Base-by-base conservation (phyloP, 2,797 vertebrate genomes). In the Nothura maculosa region DNA sequence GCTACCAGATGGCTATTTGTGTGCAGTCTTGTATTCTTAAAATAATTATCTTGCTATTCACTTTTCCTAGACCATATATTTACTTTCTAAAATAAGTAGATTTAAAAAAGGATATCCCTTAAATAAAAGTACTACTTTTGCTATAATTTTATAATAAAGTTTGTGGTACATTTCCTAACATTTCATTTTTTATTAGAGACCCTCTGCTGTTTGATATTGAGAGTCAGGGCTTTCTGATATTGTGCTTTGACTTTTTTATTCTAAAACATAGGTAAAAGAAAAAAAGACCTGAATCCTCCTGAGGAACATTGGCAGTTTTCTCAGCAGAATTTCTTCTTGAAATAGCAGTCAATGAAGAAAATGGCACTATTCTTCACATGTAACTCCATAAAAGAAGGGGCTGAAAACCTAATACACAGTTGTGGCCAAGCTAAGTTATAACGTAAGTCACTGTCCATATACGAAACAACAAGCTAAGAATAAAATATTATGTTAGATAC, bases 311-410 rank as follows among this genome's bases (percentile, higher is more conserved):
- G 57, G 62, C 21, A n/a, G 55, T 80, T 73, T 70, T 72, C 22
- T 34, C 15, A 64, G 34, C 8, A 5, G 19, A 27, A 90, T 50
- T 72, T 85, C 38, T 66, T 63, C 38, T 80, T 40, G 43, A 42
- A 90, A 68, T 10, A 52, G 13, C 27, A 81, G n/a, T 7, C 30
- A 77, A 57, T 28, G 28, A 62, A 84, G 32, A 79, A 85, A 94
- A 74, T 7, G 27, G 5, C 72, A 61, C 7, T 25, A 74, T 69
- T 81, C 13, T 10, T 87, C 62, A 69, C 0, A 0, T 0, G 1
- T 9, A 78, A 57, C n/a, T 79, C n/a, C 36, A n/a, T 67, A 83
- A 82, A 52, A 27, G 7, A 90, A 89, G 11, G 11, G 86, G 82
- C 22, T 22, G 45, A 81, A 90, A 87, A 83, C 5, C 2, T 47